These are phyloP conservation scores for Nannoperca obscura DNA, from an alignment of 2,797 vertebrate species.

Conservation along the genomic window DNA sequence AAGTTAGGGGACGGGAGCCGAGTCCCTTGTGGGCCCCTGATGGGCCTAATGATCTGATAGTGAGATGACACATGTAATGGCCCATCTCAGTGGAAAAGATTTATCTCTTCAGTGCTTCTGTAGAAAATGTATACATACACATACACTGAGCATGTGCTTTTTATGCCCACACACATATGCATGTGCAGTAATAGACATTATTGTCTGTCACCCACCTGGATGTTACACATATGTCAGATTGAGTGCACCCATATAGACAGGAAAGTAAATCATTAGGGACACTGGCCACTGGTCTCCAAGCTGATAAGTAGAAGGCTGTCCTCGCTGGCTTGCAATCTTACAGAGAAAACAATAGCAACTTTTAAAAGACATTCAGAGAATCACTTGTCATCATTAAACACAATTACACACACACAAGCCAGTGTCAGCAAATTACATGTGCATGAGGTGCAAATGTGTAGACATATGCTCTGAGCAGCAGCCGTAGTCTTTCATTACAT, in stretches of 20 bases:
- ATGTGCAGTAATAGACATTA: slow-evolving; percentile 19
- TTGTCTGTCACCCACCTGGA: slow-evolving; percentile 37
- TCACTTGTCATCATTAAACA: slow-evolving; percentile 38
- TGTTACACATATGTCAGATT: slow-evolving; percentile 34
- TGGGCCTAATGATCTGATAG: slow-evolving; percentile 74
- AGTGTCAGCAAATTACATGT: slow-evolving; percentile 5
- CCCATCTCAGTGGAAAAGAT: slow-evolving; percentile 53
- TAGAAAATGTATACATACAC: slow-evolving; percentile 14
- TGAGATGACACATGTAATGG: slow-evolving; percentile 69
- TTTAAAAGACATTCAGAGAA: slow-evolving; percentile 32
- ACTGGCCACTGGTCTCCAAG: slow-evolving; percentile 5
- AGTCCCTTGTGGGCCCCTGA: slow-evolving; percentile 54
- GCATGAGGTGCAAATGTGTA: background rate
- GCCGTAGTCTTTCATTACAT: background rate
- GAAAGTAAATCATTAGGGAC: slow-evolving; percentile 64
- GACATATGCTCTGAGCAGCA: background rate
- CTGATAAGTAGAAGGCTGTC: slow-evolving; percentile 36
- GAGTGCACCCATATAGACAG: slow-evolving; percentile 10
- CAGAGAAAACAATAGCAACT: slow-evolving; percentile 24
- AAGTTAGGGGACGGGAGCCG: slow-evolving; percentile 51
- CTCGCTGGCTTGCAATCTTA: slow-evolving; percentile 22
- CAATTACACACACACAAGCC: slow-evolving; percentile 13
- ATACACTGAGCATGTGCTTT: slow-evolving; percentile 9
- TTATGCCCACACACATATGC: background rate
- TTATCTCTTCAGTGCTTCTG: slow-evolving; percentile 31